A percentile compares a stretch with the other conserved stretches of the same genome.
Evolutionary conservation across 35 echinoderm and acorn worm species (phyloP).

Genomic region (Eucidaris tribuloides): DNA sequence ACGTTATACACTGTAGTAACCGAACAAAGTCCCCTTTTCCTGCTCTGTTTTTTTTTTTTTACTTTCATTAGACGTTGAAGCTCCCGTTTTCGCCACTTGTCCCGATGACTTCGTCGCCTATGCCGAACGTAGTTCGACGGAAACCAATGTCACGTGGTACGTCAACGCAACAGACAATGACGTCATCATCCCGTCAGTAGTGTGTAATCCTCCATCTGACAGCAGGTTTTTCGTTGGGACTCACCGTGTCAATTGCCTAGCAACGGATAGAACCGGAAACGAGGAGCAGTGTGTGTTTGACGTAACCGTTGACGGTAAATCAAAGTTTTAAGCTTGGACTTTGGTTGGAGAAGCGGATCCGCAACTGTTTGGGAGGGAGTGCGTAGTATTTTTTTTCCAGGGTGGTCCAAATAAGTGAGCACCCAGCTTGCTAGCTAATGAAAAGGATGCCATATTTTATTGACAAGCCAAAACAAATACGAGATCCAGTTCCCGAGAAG

Average conservation of each 20-base stretch:
- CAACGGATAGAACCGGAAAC: background rate
- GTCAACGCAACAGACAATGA: constrained; percentile 20
- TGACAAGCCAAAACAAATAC: too few species aligned
- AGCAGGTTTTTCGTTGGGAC: background rate
- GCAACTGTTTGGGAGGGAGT: too few species aligned
- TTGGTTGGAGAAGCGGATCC: background rate
- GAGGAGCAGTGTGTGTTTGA: background rate
- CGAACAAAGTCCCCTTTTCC: too few species aligned
- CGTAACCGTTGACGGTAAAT: background rate
- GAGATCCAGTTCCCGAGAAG: too few species aligned
- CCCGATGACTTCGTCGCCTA: background rate
- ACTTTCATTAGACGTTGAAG: background rate
- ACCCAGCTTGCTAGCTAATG: too few species aligned
- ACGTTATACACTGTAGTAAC: too few species aligned
- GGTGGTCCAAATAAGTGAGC: too few species aligned
- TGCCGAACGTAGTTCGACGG: constrained; percentile 3
- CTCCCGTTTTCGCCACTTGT: background rate
- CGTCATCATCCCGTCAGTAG: background rate
- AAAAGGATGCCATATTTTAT: too few species aligned
- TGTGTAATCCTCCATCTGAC: constrained; percentile 18
- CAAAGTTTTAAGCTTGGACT: background rate
- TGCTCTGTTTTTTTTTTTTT: too few species aligned
- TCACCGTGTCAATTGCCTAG: background rate
- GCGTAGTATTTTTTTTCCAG: background rate
- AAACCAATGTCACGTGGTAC: background rate